Conservation (phyloP, 2,797 vertebrate genomes). For the Chromobotia macracanthus region DNA sequence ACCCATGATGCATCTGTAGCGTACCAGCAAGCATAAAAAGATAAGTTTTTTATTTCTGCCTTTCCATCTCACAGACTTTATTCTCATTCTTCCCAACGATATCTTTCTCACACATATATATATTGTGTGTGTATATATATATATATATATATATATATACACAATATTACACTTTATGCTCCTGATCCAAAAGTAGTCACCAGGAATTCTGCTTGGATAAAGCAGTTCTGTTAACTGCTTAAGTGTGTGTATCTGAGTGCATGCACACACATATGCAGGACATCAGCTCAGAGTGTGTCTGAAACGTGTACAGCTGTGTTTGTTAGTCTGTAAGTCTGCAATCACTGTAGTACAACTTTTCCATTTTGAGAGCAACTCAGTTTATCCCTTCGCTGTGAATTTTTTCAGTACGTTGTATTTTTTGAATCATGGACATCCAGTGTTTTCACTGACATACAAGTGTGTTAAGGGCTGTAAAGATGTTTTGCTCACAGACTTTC, state of each 20-base stretch:
- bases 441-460: too few species aligned
- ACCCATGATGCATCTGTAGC: conserved; percentile 23
- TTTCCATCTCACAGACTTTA: neutral
- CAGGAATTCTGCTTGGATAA: neutral
- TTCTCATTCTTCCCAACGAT: neutral
- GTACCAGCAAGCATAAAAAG: conserved; percentile 17
- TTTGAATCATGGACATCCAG: too few species aligned
- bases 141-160: too few species aligned
- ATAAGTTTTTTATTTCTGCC: neutral
- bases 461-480: neutral
- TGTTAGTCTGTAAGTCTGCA: too few species aligned
- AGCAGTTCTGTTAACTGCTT: neutral
- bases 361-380: neutral
- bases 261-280: too few species aligned
- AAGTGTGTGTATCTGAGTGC: too few species aligned
- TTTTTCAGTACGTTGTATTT: too few species aligned
- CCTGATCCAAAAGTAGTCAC: neutral
- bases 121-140: too few species aligned
- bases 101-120: neutral
- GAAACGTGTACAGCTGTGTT: too few species aligned
- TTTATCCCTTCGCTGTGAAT: too few species aligned
- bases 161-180: neutral
- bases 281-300: too few species aligned
- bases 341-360: neutral
- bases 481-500: neutral